Percentiles rank a stretch among this genome's conserved stretches.
Evolutionary conservation across 2,888 invertebrate genomes (phyloP).

Genomic region (Polyommatus iphigenia): DNA sequence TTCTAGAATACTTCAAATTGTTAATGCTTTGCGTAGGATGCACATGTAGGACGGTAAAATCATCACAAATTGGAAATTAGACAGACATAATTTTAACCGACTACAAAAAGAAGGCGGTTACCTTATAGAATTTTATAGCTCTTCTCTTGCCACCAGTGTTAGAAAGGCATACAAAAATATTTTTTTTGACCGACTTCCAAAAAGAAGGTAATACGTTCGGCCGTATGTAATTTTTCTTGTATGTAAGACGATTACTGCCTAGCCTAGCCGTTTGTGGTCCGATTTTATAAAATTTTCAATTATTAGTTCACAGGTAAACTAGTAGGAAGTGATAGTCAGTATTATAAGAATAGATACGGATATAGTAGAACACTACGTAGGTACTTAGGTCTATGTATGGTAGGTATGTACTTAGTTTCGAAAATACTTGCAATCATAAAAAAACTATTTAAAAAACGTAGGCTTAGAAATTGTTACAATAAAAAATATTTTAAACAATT

Average conservation of each 20-base stretch:
- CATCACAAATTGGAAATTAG: background rate
- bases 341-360: background rate
- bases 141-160: background rate
- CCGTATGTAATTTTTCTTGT: too few relatives aligned
- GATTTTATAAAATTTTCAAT: too few relatives aligned
- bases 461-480: background rate
- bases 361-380: background rate
- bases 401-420: too few relatives aligned
- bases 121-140: background rate
- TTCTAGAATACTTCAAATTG: constrained; percentile 67
- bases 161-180: background rate
- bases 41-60: background rate
- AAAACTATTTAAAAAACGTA: background rate
- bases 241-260: too few relatives aligned
- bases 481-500: background rate
- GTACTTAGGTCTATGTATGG: background rate
- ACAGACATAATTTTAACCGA: background rate
- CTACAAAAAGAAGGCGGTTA: background rate
- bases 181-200: too few relatives aligned
- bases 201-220: too few relatives aligned
- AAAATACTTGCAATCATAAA: too few relatives aligned
- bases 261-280: too few relatives aligned
- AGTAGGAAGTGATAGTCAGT: background rate
- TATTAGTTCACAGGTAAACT: background rate
- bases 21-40: constrained; percentile 50